Evolutionary conservation across 2,888 invertebrate species (phyloP), one percentile per base, ranked within the genome.

Genomic region (Nephrotoma guestfalica): DNA sequence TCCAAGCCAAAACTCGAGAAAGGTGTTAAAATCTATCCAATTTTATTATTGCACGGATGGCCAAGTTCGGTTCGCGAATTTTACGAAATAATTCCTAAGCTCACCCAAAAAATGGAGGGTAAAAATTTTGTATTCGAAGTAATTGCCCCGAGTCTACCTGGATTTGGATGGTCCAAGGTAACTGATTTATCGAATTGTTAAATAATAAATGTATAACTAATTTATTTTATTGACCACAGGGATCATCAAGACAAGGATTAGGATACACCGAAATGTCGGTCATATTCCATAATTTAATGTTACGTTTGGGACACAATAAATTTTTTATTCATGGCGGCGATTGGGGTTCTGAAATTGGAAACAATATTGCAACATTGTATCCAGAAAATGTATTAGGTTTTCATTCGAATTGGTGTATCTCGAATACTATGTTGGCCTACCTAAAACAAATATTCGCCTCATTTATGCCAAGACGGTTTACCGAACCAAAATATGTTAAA

Each of bases 41-140:
- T 97, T 9, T 90, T 97, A 4, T 87, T 97, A 85, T 90, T 96
- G 15, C 97, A 97, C 88, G 97, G 97, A 30, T 97, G 97, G 97
- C 97, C 97, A 0, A 96, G 97, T 2, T 96, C 96, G 0, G 91
- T 97, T 0, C 93, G 95, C 4, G 97, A 97, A 90, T 97, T 96
- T 90, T 95, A 96, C 89, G 95, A 95, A 86, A 90, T 96, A 18
- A 94, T 96, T 86, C 96, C 96, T 0, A 89, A 94, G 87, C 90
- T 96, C 47, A 94, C 93, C 0, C 92, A 91, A 0, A 92, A 93
- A 0, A 91, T 91, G 5, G 89, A 91, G 0, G 92, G 92, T 85
- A 90, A 92, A 41, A 92, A 93, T 83, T 94, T 94, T 88, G 94
- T 94, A 0, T 95, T 96, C 89, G 95, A 96, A 90, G 90, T 95